Evolutionary conservation across 2,888 invertebrate genomes (phyloP).

Genomic region (Electrophaes corylata): DNA sequence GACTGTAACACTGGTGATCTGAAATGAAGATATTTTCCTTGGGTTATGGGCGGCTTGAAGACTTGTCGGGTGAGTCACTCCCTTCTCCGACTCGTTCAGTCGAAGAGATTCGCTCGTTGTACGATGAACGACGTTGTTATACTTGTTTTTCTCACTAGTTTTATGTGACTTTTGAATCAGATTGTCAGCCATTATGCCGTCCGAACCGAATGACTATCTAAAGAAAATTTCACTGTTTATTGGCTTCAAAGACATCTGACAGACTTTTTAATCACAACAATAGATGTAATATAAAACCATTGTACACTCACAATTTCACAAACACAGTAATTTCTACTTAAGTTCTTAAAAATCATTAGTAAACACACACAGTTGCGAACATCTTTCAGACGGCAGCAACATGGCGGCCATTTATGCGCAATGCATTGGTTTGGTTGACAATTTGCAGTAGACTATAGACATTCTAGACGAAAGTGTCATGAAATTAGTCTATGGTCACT

Average conservation of each 20-base stretch:
- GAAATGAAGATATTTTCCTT: slow-evolving; percentile 96
- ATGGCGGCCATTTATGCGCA: slow-evolving; percentile 86
- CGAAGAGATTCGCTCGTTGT: slow-evolving; percentile 90
- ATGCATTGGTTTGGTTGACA: slow-evolving; percentile 85
- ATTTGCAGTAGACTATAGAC: slow-evolving; percentile 80
- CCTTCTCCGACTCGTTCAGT: slow-evolving; percentile 84
- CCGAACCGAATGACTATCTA: slow-evolving; percentile 85
- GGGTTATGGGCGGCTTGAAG: slow-evolving; percentile 83
- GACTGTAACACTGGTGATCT: slow-evolving; percentile 92
- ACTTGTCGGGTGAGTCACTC: slow-evolving; percentile 82
- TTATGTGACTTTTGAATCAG: slow-evolving; percentile 86
- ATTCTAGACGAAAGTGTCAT: slow-evolving; percentile 57
- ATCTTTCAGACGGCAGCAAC: slow-evolving; percentile 85
- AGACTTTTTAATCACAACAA: slow-evolving; percentile 78
- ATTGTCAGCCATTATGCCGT: slow-evolving; percentile 87
- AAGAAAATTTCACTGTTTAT: slow-evolving; percentile 84
- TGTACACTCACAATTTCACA: slow-evolving; percentile 84
- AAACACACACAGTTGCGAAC: slow-evolving; percentile 84
- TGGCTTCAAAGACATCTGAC: slow-evolving; percentile 83
- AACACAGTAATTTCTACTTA: slow-evolving; percentile 79
- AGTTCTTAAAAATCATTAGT: slow-evolving; percentile 83
- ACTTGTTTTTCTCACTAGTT: slow-evolving; percentile 86
- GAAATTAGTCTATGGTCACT: slow-evolving; percentile 48
- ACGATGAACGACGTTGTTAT: slow-evolving; percentile 87
- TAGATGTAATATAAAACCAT: slow-evolving; percentile 80